Evolutionary conservation across 1,140 invertebrate genomes (phyloP).

Genomic region (Plectus sambesii): DNA sequence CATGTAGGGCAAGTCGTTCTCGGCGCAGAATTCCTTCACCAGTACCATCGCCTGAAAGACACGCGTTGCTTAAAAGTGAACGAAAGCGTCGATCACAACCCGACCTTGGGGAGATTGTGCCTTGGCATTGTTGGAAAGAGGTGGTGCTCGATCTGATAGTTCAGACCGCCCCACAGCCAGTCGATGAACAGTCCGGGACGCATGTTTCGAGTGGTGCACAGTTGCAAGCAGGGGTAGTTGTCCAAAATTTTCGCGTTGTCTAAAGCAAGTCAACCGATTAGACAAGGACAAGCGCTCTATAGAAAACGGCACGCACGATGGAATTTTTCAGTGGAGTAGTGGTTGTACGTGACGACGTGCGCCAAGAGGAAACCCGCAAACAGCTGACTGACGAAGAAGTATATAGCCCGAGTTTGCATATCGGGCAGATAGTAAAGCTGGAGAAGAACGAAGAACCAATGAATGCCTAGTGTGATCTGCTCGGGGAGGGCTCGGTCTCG

Average conservation of each 20-base stretch:
- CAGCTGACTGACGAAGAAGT: conserved; percentile 36
- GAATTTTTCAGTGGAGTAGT: conserved; percentile 44
- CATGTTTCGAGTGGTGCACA: conserved; percentile 46
- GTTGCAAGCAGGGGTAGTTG: conserved; percentile 43
- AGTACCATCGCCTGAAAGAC: conserved; percentile 42
- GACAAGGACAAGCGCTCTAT: too few species aligned
- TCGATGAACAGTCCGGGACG: conserved; percentile 41
- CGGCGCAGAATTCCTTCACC: conserved; percentile 40
- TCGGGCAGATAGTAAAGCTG: conserved; percentile 41
- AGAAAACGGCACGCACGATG: too few species aligned
- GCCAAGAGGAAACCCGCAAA: conserved; percentile 39
- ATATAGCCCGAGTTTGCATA: conserved; percentile 19
- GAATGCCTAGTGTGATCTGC: conserved; percentile 29
- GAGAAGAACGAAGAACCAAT: conserved; percentile 35
- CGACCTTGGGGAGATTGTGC: conserved; percentile 35
- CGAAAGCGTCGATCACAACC: conserved; percentile 1
- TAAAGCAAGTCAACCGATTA: conserved; percentile 20
- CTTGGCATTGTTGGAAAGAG: conserved; percentile 45
- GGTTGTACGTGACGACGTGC: conserved; percentile 44
- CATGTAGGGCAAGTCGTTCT: conserved; percentile 44
- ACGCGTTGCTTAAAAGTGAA: neutral
- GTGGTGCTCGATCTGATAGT: conserved; percentile 47
- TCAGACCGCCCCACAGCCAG: conserved; percentile 46
- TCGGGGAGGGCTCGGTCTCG: conserved; percentile 26
- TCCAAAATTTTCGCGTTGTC: conserved; percentile 41